Conservation (phyloP, 2,113 vertebrate species). For the Festucalex cinctus region DNA sequence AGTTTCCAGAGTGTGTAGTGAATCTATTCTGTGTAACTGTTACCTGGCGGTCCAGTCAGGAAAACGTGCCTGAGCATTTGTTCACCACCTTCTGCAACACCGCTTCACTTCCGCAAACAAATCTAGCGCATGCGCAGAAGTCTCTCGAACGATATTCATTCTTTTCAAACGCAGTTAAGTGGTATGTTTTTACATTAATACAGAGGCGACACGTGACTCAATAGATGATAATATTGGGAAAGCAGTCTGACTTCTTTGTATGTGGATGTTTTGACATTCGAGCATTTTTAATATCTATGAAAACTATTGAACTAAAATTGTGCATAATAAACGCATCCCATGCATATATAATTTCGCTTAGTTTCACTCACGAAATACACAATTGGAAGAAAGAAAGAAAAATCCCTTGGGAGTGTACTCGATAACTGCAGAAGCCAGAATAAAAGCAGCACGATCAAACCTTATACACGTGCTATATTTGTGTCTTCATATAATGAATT, state of each 20-base stretch:
- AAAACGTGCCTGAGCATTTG: conserved; percentile 84
- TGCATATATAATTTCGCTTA: background rate
- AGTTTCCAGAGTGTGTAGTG: background rate
- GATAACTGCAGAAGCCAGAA: background rate
- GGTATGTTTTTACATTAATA: no score
- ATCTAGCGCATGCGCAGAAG: conserved; percentile 53
- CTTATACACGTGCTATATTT: background rate
- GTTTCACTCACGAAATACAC: background rate
- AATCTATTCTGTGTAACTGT: background rate
- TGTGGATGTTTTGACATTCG: background rate
- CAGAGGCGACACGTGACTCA: no score
- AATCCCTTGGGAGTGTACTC: background rate
- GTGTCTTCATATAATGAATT: no score
- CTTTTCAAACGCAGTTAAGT: background rate
- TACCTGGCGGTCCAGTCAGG: conserved; percentile 90
- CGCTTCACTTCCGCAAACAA: conserved; percentile 48
- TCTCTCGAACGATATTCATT: rapidly evolving
- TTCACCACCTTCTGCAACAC: background rate
- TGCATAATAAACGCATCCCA: background rate
- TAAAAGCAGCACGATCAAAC: background rate
- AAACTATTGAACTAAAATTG: background rate
- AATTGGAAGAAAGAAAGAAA: no score
- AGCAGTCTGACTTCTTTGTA: background rate
- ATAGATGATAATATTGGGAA: background rate
- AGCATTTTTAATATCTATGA: background rate